These are phyloP conservation scores for Stomatorhinus walkeri DNA, from an alignment of 2,797 vertebrate genomes.

Conservation along the genomic window DNA sequence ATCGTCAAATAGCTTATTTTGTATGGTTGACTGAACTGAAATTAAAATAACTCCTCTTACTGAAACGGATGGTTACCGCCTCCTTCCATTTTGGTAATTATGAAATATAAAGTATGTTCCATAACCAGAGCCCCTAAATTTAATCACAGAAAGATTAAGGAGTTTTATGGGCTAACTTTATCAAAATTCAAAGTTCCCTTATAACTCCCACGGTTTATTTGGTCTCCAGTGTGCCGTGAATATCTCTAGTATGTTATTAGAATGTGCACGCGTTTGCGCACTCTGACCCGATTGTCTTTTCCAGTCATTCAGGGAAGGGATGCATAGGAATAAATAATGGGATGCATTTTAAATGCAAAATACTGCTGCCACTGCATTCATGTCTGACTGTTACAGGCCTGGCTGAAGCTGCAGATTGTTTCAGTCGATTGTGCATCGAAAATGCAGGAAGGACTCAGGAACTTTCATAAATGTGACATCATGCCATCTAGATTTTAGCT, in stretches of 20 bases:
- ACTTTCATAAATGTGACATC: not conserved
- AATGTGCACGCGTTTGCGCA: not conserved
- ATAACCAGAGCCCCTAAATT: conserved; percentile 5
- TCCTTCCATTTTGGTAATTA: not conserved
- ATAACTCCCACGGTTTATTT: not conserved
- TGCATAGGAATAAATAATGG: not conserved
- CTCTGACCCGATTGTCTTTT: not conserved
- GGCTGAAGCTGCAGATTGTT: not conserved
- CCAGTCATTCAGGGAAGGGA: not conserved
- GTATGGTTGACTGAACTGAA: not conserved
- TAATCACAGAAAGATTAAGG: conserved; percentile 11
- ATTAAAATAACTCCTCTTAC: conserved; percentile 2
- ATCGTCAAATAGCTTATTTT: not conserved
- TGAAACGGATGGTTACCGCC: not conserved
- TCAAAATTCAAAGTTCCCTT: not conserved
- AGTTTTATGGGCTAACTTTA: not conserved
- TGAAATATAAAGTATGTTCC: not conserved
- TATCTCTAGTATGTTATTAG: not conserved
- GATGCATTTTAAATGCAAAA: not conserved
- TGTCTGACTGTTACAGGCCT: not conserved
- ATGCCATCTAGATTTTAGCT: not conserved
- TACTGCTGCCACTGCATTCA: not conserved
- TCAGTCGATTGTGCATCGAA: not conserved
- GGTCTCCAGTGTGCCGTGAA: not conserved
- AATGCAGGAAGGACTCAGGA: not conserved